Base-by-base conservation (phyloP, 1,140 invertebrate species). In the Coboldia fuscipes region DNA sequence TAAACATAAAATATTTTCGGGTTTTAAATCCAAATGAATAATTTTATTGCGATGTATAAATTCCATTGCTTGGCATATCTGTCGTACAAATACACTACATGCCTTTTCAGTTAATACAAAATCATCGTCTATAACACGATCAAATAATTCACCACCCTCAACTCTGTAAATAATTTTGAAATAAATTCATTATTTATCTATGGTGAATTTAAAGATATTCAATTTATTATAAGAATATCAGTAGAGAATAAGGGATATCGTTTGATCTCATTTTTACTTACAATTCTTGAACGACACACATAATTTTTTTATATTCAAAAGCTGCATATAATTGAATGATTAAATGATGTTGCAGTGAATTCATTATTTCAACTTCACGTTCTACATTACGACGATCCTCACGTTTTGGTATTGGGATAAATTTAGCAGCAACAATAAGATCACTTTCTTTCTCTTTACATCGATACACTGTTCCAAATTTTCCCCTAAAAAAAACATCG, bases 51-150 rank as follows among this genome's bases (percentile, higher is more conserved):
- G 70, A 49, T 98, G 94, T 49, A 97, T 92, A 48, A 93, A 97
- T 42, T 84, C 79, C 36, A 97, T 76, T 12, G 89, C 93, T 52
- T 97, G 88, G 52, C 88, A 94, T 42, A 97, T 96, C 61, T 98
- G 93, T 19, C 89, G 63, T 66, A 97, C 85, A 49, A 97, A 97
- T 34, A 94, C 80, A 0, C 85, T 77, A 53, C 90, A 94, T 3
- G 86, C 82, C 37, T 83, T 75, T 52, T 98, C 94, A 1, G 92
- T 97, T 37, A 98, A 60, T 9, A 96, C 68, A 48, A 97, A 97
- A 52, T 97, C 90, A 50, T 97, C 93, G 45, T 92, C 88, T 39
- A 97, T 94, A 4, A 98, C 92, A 37, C 93, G 68, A 57, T 97
- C 94, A 52, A 98, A 98, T 6, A 97, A 63, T 61, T 97, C 93